These are phyloP conservation scores for Bettongia penicillata DNA, from an alignment of 2,113 vertebrate species.

Conservation along the genomic window DNA sequence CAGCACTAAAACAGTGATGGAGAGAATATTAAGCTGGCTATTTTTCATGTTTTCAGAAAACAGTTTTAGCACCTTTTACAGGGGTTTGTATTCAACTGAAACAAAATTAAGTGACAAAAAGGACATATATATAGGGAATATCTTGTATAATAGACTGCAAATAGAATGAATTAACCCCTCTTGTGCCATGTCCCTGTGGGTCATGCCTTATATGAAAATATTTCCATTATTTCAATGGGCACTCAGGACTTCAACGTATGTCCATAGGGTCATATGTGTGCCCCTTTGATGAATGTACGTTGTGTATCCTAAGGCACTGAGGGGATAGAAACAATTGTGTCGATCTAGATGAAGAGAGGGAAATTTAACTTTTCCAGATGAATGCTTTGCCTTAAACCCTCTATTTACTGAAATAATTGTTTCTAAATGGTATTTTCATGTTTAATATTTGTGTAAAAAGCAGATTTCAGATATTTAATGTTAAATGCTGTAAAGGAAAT, in stretches of 20 bases:
- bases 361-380: slow-evolving; percentile 78
- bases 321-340: slow-evolving; percentile 75
- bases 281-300: slow-evolving; percentile 83
- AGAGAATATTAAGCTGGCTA: slow-evolving; percentile 54
- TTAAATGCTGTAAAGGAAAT: slow-evolving; percentile 56
- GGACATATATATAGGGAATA: slow-evolving; percentile 71
- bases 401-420: slow-evolving; percentile 86
- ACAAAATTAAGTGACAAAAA: slow-evolving; percentile 78
- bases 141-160: slow-evolving; percentile 79
- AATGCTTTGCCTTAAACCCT: slow-evolving; percentile 98
- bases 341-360: slow-evolving; percentile 74
- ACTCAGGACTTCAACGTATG: slow-evolving; percentile 83
- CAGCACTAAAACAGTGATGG: slow-evolving; percentile 81
- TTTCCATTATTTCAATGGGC: slow-evolving; percentile 82
- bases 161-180: slow-evolving; percentile 81
- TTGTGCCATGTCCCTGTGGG: slow-evolving; percentile 84
- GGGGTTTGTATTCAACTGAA: slow-evolving; percentile 84
- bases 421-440: slow-evolving; percentile 78
- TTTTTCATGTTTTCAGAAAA: slow-evolving; percentile 84
- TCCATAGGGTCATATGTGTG: slow-evolving; percentile 78
- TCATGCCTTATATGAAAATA: slow-evolving; percentile 83
- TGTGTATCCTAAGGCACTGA: slow-evolving; percentile 82
- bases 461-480: slow-evolving; percentile 54
- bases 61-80: slow-evolving; percentile 85
- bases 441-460: slow-evolving; percentile 63